phyloP scores from a whole-genome alignment of 2,797 vertebrate species.

The Chrysocyon brachyurus region DNA sequence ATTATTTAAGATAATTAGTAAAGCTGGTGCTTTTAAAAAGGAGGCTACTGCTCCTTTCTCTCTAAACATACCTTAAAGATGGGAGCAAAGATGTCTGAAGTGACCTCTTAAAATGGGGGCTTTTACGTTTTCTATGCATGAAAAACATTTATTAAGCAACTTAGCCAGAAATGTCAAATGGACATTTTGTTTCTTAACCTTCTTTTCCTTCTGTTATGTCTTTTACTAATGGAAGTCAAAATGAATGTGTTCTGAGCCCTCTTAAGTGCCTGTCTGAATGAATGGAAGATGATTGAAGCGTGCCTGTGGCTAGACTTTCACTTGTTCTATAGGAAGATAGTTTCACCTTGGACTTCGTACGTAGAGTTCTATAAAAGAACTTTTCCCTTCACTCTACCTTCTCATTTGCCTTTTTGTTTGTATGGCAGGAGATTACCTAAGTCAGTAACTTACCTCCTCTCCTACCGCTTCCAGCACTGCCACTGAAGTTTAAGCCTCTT shows the following conservation, averaged over 20 bases:
- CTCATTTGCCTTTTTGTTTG: conserved; percentile 3
- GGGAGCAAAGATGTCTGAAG: rapidly evolving
- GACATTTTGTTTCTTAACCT: neutral
- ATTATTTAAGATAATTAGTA: conserved; percentile 5
- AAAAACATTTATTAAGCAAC: neutral
- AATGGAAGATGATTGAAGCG: neutral
- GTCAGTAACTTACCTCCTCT: neutral
- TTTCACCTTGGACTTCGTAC: neutral
- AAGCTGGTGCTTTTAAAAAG: conserved; percentile 33
- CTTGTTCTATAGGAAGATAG: neutral
- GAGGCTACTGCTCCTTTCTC: neutral
- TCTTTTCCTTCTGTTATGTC: conserved; percentile 1
- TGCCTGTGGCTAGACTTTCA: neutral
- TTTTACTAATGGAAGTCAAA: neutral
- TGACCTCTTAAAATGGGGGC: neutral
- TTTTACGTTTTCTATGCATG: neutral
- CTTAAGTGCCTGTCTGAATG: neutral
- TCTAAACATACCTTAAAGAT: neutral
- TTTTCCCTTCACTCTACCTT: conserved; percentile 2
- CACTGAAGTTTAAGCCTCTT: neutral
- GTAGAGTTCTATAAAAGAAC: neutral
- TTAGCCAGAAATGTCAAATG: neutral
- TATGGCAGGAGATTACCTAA: neutral
- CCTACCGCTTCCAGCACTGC: rapidly evolving
- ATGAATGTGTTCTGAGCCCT: neutral